Evolutionary conservation across 2,797 vertebrate genomes (phyloP), one percentile per base, ranked within the genome.

Genomic region (Hafferia zeledoni): DNA sequence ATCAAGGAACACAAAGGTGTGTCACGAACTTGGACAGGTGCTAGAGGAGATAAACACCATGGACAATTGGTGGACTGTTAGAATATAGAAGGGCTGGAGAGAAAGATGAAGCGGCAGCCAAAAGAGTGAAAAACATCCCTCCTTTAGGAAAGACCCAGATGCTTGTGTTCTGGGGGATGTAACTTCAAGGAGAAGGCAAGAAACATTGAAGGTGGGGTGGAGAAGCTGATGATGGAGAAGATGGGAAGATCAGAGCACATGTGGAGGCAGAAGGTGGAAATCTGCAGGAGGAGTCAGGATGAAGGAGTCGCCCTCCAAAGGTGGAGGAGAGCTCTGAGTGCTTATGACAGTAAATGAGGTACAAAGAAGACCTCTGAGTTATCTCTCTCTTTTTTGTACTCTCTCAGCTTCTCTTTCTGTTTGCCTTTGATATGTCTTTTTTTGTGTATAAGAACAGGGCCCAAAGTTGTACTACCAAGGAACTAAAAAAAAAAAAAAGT

Each of bases 191-290:
- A 50, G 47, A 70, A 67, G 46, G 23, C 15, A 78, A 71, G 17
- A 63, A 68, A 33, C 0, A 0, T 1, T 37, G 67, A 75, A 49
- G 15, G n/a, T 44, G 41, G 33, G 43, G 44, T 63, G 52, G 5
- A 53, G 31, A 87, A 52, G 13, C 37, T 67, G 57, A 56, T 69
- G 53, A 37, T n/a, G 43, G 30, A 39, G 55, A 55, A 18, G 30
- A 27, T 17, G 49, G 39, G 41, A 41, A 80, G 17, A 19, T 3
- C 0, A 0, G 22, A 19, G 22, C 1, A 4, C 15, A 11, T 2
- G 30, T 6, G 44, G 22, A 74, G 56, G 35, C 0, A 2, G 33
- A 25, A 71, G 57, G 63, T 39, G 15, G n/a, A 63, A 92, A 83
- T 47, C 19, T 77, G 33, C 31, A 67, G 67, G 35, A 56, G 49